Evolutionary conservation across 2,888 invertebrate genomes (phyloP), one percentile per base, ranked within the genome.

Genomic region (Flexamia atlantica): DNA sequence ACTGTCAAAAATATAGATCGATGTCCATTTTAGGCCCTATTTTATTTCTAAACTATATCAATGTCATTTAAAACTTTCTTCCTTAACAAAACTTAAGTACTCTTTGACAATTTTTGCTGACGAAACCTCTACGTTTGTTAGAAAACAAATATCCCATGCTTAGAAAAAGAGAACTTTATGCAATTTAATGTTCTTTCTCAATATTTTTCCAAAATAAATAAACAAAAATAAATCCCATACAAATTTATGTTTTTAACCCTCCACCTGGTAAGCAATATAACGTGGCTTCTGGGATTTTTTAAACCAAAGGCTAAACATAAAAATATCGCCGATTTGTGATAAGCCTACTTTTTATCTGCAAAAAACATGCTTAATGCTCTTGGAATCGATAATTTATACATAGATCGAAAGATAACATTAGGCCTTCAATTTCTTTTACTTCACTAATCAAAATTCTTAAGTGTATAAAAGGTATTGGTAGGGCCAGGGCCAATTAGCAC

Each of bases 121-220:
- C 14, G 60, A 60, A 5, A 60, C 60, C 60, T 60, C 60, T 60
- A 60, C 14, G 60, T 60, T 60, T 60, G 60, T 60, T 60, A 60
- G 14, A 60, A 60, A 5, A 60, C 60, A 60, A 60, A 60, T 60
- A 60, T 60, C 14, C 14, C n/a, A 20, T 25, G 60, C 60, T 25
- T 60, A 60, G 60, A 60, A 60, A 60, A 60, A n/a, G 40, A 40
- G 40, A 40, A 12, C 40, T 40, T 40, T 40, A 40, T 40, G 12
- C 5, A 40, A 40, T 40, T 40, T 40, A 60, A 60, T 14, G 64
- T 64, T 20, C 9, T 64, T 64, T 64, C n/a, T 28, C n/a, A 10
- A 20, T 64, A 64, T 64, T 10, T 64, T 64, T 64, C 17, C 23
- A 30, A 64, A 64, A 10, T 14, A 7, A 36, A 7, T 46, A 4